Evolutionary conservation across 2,113 vertebrate genomes (phyloP).

Genomic region (Psilopsiagon aurifrons): DNA sequence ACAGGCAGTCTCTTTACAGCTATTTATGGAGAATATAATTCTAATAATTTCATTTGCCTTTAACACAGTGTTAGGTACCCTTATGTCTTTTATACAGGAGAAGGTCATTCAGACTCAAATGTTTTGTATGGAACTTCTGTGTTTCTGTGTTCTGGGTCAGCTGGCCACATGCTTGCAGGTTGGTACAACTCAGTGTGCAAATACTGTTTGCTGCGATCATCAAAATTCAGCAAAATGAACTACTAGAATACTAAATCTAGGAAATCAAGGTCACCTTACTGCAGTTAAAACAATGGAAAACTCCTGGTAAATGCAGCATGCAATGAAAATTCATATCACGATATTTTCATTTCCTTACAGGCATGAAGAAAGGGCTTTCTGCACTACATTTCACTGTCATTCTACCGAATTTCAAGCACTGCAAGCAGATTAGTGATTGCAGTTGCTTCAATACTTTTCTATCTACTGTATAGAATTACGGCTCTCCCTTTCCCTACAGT

Average conservation of each 20-base stretch:
- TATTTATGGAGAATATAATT: conserved; percentile 8
- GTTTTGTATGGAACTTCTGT: background rate
- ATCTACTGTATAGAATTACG: background rate
- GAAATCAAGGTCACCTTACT: conserved; percentile 28
- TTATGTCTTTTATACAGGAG: background rate
- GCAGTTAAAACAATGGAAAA: background rate
- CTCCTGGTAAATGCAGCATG: background rate
- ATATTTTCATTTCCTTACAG: background rate
- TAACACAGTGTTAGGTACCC: background rate
- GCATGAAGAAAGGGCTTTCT: background rate
- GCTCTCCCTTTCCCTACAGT: background rate
- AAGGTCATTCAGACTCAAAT: background rate
- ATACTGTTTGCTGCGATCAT: background rate
- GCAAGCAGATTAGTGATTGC: background rate
- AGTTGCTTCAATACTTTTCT: background rate
- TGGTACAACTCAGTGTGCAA: background rate
- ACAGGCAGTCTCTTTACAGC: background rate
- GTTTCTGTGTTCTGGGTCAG: background rate
- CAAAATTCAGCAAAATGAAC: conserved; percentile 13
- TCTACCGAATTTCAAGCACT: background rate
- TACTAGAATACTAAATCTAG: background rate
- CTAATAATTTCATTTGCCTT: conserved; percentile 7
- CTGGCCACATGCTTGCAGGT: background rate
- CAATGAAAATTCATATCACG: background rate
- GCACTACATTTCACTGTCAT: background rate